These are phyloP conservation scores for Andrena camellia DNA, from an alignment of 2,888 invertebrate species.

Conservation along the genomic window DNA sequence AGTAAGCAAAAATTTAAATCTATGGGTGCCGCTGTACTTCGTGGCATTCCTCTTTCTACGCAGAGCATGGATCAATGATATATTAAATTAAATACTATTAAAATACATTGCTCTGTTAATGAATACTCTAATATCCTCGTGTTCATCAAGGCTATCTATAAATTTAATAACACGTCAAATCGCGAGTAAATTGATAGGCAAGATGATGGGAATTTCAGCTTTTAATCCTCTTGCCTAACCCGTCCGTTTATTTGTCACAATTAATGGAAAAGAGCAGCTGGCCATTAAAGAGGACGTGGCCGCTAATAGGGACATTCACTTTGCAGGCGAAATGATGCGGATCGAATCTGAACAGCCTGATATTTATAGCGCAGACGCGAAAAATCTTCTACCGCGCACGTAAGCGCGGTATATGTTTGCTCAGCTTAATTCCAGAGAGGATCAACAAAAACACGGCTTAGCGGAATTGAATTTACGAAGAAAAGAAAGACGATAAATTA, in stretches of 20 bases:
- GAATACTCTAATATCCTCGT: neutral
- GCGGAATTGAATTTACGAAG: neutral
- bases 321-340: neutral
- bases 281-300: neutral
- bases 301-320: neutral
- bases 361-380: slow-evolving; percentile 4
- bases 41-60: too few species aligned
- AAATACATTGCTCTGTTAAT: too few species aligned
- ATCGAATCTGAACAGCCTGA: neutral
- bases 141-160: neutral
- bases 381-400: neutral
- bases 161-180: neutral
- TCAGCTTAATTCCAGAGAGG: neutral
- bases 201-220: neutral
- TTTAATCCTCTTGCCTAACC: neutral
- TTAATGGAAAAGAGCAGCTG: neutral
- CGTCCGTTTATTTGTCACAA: neutral
- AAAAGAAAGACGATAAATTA: slow-evolving; percentile 2
- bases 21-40: too few species aligned
- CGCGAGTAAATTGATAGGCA: neutral
- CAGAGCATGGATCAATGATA: too few species aligned
- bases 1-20: neutral
- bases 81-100: too few species aligned
- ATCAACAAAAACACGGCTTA: neutral
- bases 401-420: slow-evolving; percentile 1